phyloP scores from a whole-genome alignment of 2,113 vertebrate genomes.

The Mormyrus iriodes region DNA sequence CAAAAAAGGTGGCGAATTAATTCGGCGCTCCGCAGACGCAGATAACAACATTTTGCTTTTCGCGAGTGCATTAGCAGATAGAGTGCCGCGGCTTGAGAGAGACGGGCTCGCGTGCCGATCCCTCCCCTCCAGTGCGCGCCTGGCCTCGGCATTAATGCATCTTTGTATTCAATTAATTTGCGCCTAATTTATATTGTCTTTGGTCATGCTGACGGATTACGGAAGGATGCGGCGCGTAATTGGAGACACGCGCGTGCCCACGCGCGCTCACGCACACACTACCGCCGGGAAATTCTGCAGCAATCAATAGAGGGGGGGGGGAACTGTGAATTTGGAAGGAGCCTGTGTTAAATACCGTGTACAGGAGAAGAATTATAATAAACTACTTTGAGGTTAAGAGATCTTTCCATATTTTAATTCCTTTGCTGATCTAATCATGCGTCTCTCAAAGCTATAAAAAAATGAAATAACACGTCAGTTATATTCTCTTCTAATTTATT shows the following conservation, averaged over 20 bases:
- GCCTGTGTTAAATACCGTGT: neutral
- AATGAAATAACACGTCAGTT: neutral
- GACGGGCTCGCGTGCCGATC: neutral
- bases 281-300: neutral
- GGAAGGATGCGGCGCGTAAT: neutral
- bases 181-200: conserved; percentile 55
- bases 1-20: conserved; percentile 9
- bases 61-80: conserved; percentile 1
- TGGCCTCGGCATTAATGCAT: neutral
- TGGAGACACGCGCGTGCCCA: conserved; percentile 8
- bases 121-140: neutral
- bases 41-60: conserved; percentile 14
- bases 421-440: neutral
- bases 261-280: conserved; percentile 15
- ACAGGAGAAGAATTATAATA: conserved; percentile 3
- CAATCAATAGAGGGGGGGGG: neutral
- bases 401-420: neutral
- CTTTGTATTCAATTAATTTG: conserved; percentile 48
- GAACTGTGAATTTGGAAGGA: neutral
- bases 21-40: neutral
- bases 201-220: conserved; percentile 25
- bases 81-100: neutral
- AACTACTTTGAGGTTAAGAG: neutral
- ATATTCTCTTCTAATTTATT: neutral
- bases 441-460: neutral